Conservation (phyloP, 2,888 invertebrate species). For the Lottia gigantea region DNA sequence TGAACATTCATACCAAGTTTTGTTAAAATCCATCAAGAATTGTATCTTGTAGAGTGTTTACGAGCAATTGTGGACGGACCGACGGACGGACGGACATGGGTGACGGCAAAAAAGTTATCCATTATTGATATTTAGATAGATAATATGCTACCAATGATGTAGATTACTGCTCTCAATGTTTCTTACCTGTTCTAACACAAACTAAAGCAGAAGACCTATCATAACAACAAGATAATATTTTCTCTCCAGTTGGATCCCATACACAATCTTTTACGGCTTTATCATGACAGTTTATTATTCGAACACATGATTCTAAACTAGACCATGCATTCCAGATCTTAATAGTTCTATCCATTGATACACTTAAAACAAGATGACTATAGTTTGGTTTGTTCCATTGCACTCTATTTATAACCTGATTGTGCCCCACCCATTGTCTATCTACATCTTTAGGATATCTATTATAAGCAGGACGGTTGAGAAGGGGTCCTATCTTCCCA, state of each 20-base stretch:
- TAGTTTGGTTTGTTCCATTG: slow-evolving; percentile 57
- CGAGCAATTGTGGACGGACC: no score
- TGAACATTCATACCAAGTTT: no score
- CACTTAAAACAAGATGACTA: slow-evolving; percentile 63
- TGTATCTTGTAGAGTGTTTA: no score
- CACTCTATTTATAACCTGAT: slow-evolving; percentile 55
- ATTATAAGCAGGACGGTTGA: slow-evolving; percentile 18
- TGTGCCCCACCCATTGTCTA: slow-evolving; percentile 42
- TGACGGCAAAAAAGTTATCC: no score
- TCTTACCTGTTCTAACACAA: slow-evolving; percentile 63
- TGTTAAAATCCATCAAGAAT: no score
- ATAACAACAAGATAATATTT: slow-evolving; percentile 61
- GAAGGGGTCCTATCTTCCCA: slow-evolving; percentile 18
- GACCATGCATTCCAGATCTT: slow-evolving; percentile 65
- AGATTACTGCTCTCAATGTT: no score
- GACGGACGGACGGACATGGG: no score
- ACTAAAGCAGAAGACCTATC: slow-evolving; percentile 58
- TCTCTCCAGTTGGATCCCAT: slow-evolving; percentile 58
- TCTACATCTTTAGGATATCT: slow-evolving; percentile 25
- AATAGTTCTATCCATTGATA: slow-evolving; percentile 62
- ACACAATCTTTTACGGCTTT: slow-evolving; percentile 63
- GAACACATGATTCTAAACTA: slow-evolving; percentile 44
- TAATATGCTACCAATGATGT: no score
- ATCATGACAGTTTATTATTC: slow-evolving; percentile 43
- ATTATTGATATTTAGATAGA: no score